Conservation (phyloP, 2,888 invertebrate species). For the Sminthurides aquaticus region DNA sequence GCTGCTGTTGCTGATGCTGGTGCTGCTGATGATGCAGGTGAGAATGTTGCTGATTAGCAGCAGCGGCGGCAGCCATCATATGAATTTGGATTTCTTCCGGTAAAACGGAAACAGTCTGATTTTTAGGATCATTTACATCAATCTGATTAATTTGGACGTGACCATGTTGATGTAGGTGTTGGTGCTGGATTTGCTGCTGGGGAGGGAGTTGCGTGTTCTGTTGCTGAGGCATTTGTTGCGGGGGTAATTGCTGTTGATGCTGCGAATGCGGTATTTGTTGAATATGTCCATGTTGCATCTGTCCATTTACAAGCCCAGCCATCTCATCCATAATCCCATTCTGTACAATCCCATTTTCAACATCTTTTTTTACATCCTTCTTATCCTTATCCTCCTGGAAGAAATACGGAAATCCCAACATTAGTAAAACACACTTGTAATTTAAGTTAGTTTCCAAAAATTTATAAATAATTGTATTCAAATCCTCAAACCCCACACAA, state of each 20-base stretch:
- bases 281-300: constrained; percentile 25
- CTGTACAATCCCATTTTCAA: constrained; percentile 55
- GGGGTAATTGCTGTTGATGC: constrained; percentile 34
- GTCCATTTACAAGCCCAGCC: neutral
- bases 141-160: constrained; percentile 16
- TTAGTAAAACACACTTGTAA: constrained; percentile 1
- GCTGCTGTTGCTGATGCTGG: constrained; percentile 23
- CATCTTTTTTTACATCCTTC: constrained; percentile 45
- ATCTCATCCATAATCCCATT: constrained; percentile 68
- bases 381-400: constrained; percentile 42
- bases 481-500: neutral
- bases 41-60: constrained; percentile 1
- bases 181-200: constrained; percentile 52
- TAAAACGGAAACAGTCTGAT: constrained; percentile 44
- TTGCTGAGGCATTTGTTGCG: constrained; percentile 31
- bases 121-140: constrained; percentile 39
- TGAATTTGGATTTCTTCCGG: constrained; percentile 45
- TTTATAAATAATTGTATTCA: neutral
- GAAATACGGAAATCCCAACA: constrained; percentile 1
- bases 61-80: constrained; percentile 37
- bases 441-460: neutral
- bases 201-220: constrained; percentile 44
- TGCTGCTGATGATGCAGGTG: neutral
- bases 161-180: constrained; percentile 48
- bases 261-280: constrained; percentile 33